Conservation (phyloP, 1,140 invertebrate genomes). For the Megalonaias nervosa region DNA sequence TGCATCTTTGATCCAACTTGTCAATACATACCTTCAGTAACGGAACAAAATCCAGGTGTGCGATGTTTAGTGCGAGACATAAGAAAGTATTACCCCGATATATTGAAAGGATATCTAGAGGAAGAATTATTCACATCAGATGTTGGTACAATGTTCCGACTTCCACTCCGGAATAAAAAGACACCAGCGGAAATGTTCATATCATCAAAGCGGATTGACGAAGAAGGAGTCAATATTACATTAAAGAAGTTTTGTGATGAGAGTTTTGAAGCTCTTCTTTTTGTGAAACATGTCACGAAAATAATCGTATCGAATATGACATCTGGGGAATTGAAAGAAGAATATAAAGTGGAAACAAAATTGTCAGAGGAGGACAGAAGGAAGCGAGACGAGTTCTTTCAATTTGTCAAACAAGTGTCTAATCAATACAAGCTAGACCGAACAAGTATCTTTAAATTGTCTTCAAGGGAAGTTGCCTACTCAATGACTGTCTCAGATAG, state of each 20-base stretch:
- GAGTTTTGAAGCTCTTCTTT: slow-evolving; percentile 45
- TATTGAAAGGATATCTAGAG: slow-evolving; percentile 43
- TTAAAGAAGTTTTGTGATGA: slow-evolving; percentile 48
- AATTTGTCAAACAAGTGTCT: not conserved
- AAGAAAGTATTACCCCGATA: slow-evolving; percentile 39
- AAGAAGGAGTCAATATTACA: slow-evolving; percentile 28
- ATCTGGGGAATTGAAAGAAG: slow-evolving; percentile 5
- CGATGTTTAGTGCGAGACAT: slow-evolving; percentile 31
- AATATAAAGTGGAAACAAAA: slow-evolving; percentile 32
- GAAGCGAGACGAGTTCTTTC: slow-evolving; percentile 13
- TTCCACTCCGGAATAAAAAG: slow-evolving; percentile 40
- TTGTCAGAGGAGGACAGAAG: slow-evolving; percentile 7
- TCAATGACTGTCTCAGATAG: slow-evolving; percentile 29
- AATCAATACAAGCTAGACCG: not conserved
- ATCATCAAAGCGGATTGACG: slow-evolving; percentile 31
- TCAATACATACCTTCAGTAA: slow-evolving; percentile 40
- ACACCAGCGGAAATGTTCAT: slow-evolving; percentile 45
- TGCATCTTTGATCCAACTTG: slow-evolving; percentile 63
- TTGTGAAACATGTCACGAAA: slow-evolving; percentile 45
- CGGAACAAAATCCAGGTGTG: slow-evolving; percentile 47
- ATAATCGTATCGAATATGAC: slow-evolving; percentile 38
- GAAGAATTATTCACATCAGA: not conserved
- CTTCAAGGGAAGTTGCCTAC: slow-evolving; percentile 25
- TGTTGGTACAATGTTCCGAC: slow-evolving; percentile 39
- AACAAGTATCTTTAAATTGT: slow-evolving; percentile 8